Evolutionary conservation across 2,888 invertebrate genomes (phyloP).

Genomic region (Sepiola atlantica): DNA sequence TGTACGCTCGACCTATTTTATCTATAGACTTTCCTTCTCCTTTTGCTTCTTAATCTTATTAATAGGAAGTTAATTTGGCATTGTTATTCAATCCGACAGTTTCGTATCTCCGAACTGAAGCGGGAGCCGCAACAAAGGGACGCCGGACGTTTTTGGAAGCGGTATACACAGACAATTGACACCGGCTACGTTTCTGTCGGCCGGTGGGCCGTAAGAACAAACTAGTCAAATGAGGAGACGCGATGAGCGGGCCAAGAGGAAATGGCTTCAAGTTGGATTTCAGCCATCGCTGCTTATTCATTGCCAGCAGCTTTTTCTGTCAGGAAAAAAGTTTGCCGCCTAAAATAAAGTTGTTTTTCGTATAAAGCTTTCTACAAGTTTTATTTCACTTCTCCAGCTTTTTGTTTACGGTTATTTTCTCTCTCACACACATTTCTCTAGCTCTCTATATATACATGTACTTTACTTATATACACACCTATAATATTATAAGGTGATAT

Average conservation of each 20-base stretch:
- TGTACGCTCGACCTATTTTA: neutral
- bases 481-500: no score
- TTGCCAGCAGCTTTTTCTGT: neutral
- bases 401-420: neutral
- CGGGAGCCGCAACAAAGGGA: neutral
- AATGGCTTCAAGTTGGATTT: neutral
- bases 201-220: neutral
- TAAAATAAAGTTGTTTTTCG: neutral
- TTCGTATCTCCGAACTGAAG: neutral
- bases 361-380: neutral
- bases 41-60: neutral
- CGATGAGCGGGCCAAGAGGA: conserved; percentile 18
- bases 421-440: no score
- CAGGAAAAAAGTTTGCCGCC: neutral
- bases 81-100: neutral
- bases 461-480: no score
- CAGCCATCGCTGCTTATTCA: neutral
- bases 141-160: neutral
- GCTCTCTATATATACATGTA: no score
- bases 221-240: neutral
- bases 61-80: neutral
- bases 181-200: neutral
- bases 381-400: neutral
- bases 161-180: neutral
- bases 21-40: neutral